Conservation (phyloP, 2,888 invertebrate species). For the Ectemnius lituratus region DNA sequence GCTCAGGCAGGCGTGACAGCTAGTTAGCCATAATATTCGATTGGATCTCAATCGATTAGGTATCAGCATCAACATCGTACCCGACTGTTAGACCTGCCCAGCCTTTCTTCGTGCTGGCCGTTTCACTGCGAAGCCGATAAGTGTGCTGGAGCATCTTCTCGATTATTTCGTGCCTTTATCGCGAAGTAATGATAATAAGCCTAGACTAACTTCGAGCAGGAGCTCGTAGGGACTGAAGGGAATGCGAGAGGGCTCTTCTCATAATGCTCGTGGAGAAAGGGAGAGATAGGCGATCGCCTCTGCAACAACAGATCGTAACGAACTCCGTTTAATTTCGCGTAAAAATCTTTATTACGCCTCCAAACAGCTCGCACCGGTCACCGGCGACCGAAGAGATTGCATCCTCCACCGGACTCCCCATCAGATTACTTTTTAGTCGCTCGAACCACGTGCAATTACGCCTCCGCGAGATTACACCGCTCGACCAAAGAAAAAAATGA, state of each 20-base stretch:
- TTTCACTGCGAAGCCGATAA: slow-evolving; percentile 48
- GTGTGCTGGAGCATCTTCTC: slow-evolving; percentile 53
- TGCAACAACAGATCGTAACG: slow-evolving; percentile 54
- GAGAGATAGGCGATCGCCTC: slow-evolving; percentile 41
- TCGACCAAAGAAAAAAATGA: too few relatives aligned
- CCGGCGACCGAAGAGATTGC: slow-evolving; percentile 52
- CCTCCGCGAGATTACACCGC: not conserved
- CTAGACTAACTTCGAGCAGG: not conserved
- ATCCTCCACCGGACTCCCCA: slow-evolving; percentile 32
- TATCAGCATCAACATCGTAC: slow-evolving; percentile 61
- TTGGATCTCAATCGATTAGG: slow-evolving; percentile 70
- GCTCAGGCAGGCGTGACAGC: slow-evolving; percentile 71
- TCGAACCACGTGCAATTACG: slow-evolving; percentile 48
- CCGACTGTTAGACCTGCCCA: slow-evolving; percentile 48
- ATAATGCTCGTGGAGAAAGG: not conserved
- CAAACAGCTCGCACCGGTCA: slow-evolving; percentile 43
- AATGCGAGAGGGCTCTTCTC: slow-evolving; percentile 15
- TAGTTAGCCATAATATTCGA: slow-evolving; percentile 69
- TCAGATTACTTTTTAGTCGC: slow-evolving; percentile 43
- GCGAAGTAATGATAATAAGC: slow-evolving; percentile 70
- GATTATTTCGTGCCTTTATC: slow-evolving; percentile 68
- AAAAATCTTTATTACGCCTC: slow-evolving; percentile 55
- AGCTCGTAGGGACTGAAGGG: not conserved
- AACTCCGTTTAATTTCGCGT: slow-evolving; percentile 59
- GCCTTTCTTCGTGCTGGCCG: slow-evolving; percentile 12